Evolutionary conservation across 2,888 invertebrate genomes (phyloP), one percentile per base, ranked within the genome.

Genomic region (Chrysopilus asiliformis): DNA sequence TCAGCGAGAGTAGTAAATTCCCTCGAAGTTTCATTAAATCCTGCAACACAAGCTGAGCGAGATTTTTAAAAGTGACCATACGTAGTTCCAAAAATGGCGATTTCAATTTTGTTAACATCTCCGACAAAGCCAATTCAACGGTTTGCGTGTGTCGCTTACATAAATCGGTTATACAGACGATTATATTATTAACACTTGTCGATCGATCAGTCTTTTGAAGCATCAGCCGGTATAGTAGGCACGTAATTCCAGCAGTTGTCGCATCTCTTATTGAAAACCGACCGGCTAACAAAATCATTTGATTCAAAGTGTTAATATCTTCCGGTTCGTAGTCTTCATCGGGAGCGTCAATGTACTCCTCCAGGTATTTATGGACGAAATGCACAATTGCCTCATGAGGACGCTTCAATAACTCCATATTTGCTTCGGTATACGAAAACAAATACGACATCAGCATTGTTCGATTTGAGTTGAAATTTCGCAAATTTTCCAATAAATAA

Each of bases 1-100:
- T 45, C 15, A 62, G 41, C 1, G 52, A 50, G 7, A 58, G 43
- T 3, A 61, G 39, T 8, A 60, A 42, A 2, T 54, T 49, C 9
- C 60, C 60, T 12, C 59, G 55, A 7, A 62, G 38, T 40, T 60
- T 62, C 3, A 61, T 43, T 18, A 57, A 58, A 39, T 61, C 62
- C 22, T 58, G 53, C 12, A 62, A 41, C 4, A 62, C 55, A 3
- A 62, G 43, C 33, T 52, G 49, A 20, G 58, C 56, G 14, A 62
- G 53, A 44, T 53, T 58, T 18, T 55, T 56, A 41, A 59, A 61
- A 7, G 60, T 57, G 31, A 53, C 54, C 22, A 56, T 48, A 2
- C 61, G 54, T 18, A 58, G 59, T 18, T 55, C 53, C 4, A 53
- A 42, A 36, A 49, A 62, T 0, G 54, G 52, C 0, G 60, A 61